phyloP scores from a whole-genome alignment of 2,888 invertebrate genomes.

The Stictocephala bisonia region DNA sequence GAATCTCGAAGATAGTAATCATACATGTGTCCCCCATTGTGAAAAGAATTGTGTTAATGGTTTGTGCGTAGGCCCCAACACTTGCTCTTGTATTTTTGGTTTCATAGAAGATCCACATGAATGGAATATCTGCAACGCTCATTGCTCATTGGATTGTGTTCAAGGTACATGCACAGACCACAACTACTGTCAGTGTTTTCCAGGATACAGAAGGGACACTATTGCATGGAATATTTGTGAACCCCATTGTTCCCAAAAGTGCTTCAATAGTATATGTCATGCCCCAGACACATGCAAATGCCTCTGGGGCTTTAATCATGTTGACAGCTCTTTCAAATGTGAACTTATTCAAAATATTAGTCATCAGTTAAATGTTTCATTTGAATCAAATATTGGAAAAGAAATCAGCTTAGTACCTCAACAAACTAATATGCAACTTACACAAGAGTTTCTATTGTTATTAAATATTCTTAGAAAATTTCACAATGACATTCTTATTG shows the following conservation, averaged over 20 bases:
- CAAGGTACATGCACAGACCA: neutral
- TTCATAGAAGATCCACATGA: neutral
- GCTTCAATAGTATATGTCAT: neutral
- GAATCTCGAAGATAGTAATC: neutral
- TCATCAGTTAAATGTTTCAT: too few species aligned
- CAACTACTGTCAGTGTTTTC: slow-evolving; percentile 8
- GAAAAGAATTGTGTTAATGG: slow-evolving; percentile 7
- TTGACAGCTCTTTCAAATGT: neutral
- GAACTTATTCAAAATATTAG: neutral
- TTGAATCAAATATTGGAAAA: too few species aligned
- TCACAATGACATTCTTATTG: too few species aligned
- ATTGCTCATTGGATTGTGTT: slow-evolving; percentile 3
- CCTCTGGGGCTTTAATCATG: slow-evolving; percentile 13
- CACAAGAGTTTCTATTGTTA: too few species aligned
- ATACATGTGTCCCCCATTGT: slow-evolving; percentile 2
- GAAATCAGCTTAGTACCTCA: too few species aligned
- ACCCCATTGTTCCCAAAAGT: neutral
- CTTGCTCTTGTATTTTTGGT: neutral
- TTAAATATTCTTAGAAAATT: too few species aligned
- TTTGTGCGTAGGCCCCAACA: slow-evolving; percentile 4
- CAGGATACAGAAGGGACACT: neutral
- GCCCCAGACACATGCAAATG: slow-evolving; percentile 21
- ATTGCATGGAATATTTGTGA: neutral
- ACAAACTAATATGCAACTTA: too few species aligned
- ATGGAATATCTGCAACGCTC: neutral